phyloP scores from a whole-genome alignment of 2,888 invertebrate species.

The Ophion ventricosus region DNA sequence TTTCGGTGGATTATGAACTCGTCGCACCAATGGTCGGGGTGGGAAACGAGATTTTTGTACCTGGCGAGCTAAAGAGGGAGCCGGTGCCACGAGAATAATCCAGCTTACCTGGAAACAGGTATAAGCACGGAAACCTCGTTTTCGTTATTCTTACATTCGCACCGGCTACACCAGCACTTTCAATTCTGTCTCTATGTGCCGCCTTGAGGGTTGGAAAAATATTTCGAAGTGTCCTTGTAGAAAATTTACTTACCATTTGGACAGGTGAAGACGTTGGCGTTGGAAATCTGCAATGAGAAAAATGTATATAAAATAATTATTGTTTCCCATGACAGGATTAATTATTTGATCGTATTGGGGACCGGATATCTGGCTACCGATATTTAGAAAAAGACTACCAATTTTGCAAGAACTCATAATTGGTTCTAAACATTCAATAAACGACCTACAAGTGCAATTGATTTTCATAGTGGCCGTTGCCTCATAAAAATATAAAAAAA shows the following conservation, averaged over 20 bases:
- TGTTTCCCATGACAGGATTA: not conserved
- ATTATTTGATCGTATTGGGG: not conserved
- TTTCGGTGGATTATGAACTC: conserved; percentile 44
- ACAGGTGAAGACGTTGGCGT: conserved; percentile 87
- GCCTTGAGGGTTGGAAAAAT: conserved; percentile 18
- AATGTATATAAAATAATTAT: conserved; percentile 33
- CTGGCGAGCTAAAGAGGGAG: conserved; percentile 27
- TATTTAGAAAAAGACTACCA: no score
- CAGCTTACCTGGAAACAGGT: conserved; percentile 52
- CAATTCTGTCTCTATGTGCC: conserved; percentile 4
- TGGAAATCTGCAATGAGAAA: conserved; percentile 86
- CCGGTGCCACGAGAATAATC: conserved; percentile 31
- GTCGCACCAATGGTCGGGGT: not conserved
- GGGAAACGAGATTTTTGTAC: conserved; percentile 38
- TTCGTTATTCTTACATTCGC: conserved; percentile 51
- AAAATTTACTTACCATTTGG: conserved; percentile 87
- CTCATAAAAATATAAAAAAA: no score
- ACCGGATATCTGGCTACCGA: no score
- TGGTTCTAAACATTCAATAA: no score
- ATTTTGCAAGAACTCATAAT: no score
- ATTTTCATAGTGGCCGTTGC: no score
- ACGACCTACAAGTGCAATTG: no score
- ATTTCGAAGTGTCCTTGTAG: not conserved
- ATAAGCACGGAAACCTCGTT: conserved; percentile 31
- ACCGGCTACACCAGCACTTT: conserved; percentile 61